phyloP scores from a whole-genome alignment of 2,888 invertebrate species.

The Acleris emargana region DNA sequence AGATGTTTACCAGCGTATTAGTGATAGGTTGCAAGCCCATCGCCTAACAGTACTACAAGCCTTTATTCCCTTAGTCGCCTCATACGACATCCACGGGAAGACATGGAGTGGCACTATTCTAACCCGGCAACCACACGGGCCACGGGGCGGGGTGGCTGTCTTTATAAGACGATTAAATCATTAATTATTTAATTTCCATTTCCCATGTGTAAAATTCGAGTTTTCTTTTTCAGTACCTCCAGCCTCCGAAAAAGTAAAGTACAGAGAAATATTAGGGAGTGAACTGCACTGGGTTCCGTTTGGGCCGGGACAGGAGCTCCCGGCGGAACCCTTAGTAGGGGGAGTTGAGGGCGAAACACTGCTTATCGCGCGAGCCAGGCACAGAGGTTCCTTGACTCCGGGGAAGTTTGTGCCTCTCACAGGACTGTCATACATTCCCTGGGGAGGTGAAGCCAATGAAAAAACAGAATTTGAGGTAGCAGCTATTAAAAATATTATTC shows the following conservation, averaged over 20 bases:
- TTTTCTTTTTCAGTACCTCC: constrained; percentile 27
- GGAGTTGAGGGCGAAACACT: constrained; percentile 33
- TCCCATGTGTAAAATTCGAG: neutral
- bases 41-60: too few relatives aligned
- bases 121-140: too few relatives aligned
- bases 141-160: too few relatives aligned
- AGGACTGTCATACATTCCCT: constrained; percentile 26
- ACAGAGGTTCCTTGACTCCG: constrained; percentile 35
- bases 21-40: too few relatives aligned
- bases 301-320: constrained; percentile 9
- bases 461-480: constrained; percentile 29
- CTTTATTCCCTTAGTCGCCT: too few relatives aligned
- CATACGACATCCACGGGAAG: too few relatives aligned
- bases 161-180: too few relatives aligned
- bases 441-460: constrained; percentile 35
- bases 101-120: too few relatives aligned
- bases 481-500: too few relatives aligned
- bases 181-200: too few relatives aligned
- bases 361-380: constrained; percentile 32
- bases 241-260: constrained; percentile 18
- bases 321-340: constrained; percentile 28
- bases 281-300: constrained; percentile 27
- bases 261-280: constrained; percentile 12
- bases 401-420: constrained; percentile 31
- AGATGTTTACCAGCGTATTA: too few relatives aligned